Evolutionary conservation across 2,113 vertebrate species (phyloP).

Genomic region (Sitta europaea): DNA sequence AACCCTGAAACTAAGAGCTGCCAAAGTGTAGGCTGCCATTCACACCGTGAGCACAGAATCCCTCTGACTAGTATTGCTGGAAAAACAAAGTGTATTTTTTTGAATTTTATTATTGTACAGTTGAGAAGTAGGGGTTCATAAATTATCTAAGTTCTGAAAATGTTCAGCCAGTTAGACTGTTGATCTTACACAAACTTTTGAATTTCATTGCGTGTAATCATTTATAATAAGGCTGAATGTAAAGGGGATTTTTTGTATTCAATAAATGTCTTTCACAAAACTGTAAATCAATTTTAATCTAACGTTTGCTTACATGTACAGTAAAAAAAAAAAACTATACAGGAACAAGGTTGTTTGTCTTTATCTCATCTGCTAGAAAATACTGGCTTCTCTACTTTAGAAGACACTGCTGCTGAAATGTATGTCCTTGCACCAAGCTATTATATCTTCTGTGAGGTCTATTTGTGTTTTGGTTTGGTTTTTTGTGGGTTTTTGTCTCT

Average conservation of each 20-base stretch:
- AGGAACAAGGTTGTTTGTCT: not conserved
- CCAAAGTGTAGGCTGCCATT: not conserved
- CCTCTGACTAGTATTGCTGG: constrained; percentile 47
- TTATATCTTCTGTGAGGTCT: not conserved
- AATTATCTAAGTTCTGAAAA: constrained; percentile 11
- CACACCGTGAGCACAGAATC: not conserved
- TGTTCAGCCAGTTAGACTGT: constrained; percentile 51
- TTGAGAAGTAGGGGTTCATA: constrained; percentile 30
- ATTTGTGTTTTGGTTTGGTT: not conserved
- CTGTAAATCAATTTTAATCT: constrained; percentile 36
- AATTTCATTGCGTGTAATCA: constrained; percentile 43
- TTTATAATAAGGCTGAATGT: constrained; percentile 58
- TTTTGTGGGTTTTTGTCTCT: not conserved
- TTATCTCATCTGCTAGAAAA: not conserved
- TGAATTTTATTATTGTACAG: constrained; percentile 52
- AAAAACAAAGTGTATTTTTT: constrained; percentile 49
- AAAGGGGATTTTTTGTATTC: constrained; percentile 51
- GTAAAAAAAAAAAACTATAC: not conserved
- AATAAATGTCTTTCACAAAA: constrained; percentile 69
- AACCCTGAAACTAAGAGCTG: not conserved
- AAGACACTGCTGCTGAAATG: not conserved
- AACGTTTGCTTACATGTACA: constrained; percentile 33
- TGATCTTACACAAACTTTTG: not conserved
- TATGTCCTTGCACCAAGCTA: not conserved
- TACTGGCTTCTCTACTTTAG: not conserved